Conservation (phyloP, 2,113 vertebrate genomes). For the Pterocles burchelli region DNA sequence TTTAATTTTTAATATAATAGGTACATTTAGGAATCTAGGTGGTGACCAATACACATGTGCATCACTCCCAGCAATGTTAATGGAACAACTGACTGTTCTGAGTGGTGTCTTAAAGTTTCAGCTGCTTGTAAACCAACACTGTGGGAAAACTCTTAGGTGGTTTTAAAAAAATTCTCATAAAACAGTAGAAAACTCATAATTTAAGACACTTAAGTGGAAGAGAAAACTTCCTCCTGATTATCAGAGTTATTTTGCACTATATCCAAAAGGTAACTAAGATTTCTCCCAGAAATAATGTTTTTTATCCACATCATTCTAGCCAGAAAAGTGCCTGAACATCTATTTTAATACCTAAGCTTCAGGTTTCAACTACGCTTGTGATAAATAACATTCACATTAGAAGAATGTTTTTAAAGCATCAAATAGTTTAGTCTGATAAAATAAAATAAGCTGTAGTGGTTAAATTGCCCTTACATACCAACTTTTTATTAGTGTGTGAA, state of each 20-base stretch:
- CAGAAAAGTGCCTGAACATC: neutral
- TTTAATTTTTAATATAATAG: neutral
- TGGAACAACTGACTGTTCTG: neutral
- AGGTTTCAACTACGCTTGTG: neutral
- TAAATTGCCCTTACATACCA: neutral
- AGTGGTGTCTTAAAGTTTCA: neutral
- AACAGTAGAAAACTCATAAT: conserved; percentile 7
- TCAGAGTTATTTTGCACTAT: neutral
- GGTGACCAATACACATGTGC: neutral
- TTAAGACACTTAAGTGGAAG: neutral
- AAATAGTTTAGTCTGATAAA: neutral
- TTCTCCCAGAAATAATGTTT: neutral
- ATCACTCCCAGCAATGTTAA: neutral
- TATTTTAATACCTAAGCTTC: conserved; percentile 4
- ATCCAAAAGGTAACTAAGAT: neutral
- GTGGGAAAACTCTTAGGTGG: conserved; percentile 17
- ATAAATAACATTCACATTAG: neutral
- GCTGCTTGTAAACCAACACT: conserved; percentile 8
- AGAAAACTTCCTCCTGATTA: conserved; percentile 9
- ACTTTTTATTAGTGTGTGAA: neutral
- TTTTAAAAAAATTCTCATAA: neutral
- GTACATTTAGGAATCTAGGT: neutral
- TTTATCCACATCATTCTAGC: neutral
- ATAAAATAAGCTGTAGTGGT: neutral
- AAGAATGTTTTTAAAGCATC: conserved; percentile 26